Percentiles rank a stretch among this genome's conserved stretches.
Evolutionary conservation across 2,888 invertebrate species (phyloP).

Genomic region (Isoperla grammatica): DNA sequence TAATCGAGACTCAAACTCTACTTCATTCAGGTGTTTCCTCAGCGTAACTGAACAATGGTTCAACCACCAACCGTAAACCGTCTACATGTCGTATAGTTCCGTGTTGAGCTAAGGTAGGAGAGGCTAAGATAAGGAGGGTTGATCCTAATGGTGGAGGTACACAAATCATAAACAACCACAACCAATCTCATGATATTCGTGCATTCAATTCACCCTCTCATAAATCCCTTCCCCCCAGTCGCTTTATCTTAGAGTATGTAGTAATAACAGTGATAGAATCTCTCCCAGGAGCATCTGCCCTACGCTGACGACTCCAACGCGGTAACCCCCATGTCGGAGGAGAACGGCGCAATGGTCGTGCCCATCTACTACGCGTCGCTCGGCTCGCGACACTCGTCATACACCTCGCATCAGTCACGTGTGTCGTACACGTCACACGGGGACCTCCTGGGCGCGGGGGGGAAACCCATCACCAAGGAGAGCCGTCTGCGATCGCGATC

Average conservation of each 20-base stretch:
- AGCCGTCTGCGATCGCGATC: slow-evolving; percentile 72
- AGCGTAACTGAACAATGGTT: no score
- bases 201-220: no score
- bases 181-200: no score
- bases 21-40: no score
- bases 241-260: slow-evolving; percentile 13
- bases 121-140: no score
- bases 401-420: slow-evolving; percentile 90
- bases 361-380: slow-evolving; percentile 84
- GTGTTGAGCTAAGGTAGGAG: no score
- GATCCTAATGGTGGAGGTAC: no score
- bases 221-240: slow-evolving; percentile 28
- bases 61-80: no score
- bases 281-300: slow-evolving; percentile 72
- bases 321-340: slow-evolving; percentile 96
- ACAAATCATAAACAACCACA: no score
- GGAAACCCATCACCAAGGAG: slow-evolving; percentile 74
- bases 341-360: slow-evolving; percentile 91
- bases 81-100: no score
- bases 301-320: slow-evolving; percentile 97
- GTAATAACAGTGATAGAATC: slow-evolving; percentile 17
- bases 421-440: slow-evolving; percentile 93
- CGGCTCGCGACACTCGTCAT: slow-evolving; percentile 90
- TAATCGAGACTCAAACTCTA: no score
- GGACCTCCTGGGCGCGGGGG: slow-evolving; percentile 68